Percentiles rank a stretch among this genome's conserved stretches.
phyloP scores from a whole-genome alignment of 2,797 vertebrate species.

The Philypnodon macrostomus region DNA sequence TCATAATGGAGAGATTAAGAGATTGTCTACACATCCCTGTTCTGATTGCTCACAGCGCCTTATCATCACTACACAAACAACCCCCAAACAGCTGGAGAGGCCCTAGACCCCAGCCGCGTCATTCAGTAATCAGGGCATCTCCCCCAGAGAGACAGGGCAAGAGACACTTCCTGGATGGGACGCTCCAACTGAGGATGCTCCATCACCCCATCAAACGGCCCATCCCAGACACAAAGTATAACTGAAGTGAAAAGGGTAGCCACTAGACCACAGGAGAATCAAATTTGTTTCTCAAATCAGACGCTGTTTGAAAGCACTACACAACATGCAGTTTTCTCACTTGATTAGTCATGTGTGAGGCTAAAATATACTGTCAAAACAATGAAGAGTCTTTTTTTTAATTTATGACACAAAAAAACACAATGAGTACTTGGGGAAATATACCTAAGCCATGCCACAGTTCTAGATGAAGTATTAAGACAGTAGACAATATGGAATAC shows the following conservation, averaged over 20 bases:
- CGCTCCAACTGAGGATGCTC: constrained; percentile 56
- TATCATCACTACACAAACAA: constrained; percentile 70
- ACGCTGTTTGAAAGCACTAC: neutral
- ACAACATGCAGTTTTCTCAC: neutral
- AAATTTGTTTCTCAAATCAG: neutral
- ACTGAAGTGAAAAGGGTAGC: constrained; percentile 46
- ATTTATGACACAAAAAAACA: too few relatives aligned
- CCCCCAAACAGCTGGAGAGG: constrained; percentile 69
- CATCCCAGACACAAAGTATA: constrained; percentile 30
- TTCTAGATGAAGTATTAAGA: too few relatives aligned
- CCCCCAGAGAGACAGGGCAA: constrained; percentile 62
- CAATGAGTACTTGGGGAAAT: too few relatives aligned
- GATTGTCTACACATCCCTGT: constrained; percentile 50
- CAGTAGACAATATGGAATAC: too few relatives aligned
- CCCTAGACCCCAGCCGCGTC: constrained; percentile 62
- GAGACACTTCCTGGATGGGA: constrained; percentile 35
- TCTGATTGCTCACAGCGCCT: constrained; percentile 68
- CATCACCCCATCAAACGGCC: constrained; percentile 66
- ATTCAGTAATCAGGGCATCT: constrained; percentile 79
- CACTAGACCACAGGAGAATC: constrained; percentile 15
- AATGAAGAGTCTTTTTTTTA: too few relatives aligned
- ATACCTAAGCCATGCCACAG: too few relatives aligned
- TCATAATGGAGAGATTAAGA: constrained; percentile 54
- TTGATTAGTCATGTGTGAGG: neutral
- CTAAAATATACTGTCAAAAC: too few relatives aligned